Evolutionary conservation across 2,113 vertebrate genomes (phyloP), one percentile per base, ranked within the genome.

Genomic region (Tretioscincus oriximinensis): DNA sequence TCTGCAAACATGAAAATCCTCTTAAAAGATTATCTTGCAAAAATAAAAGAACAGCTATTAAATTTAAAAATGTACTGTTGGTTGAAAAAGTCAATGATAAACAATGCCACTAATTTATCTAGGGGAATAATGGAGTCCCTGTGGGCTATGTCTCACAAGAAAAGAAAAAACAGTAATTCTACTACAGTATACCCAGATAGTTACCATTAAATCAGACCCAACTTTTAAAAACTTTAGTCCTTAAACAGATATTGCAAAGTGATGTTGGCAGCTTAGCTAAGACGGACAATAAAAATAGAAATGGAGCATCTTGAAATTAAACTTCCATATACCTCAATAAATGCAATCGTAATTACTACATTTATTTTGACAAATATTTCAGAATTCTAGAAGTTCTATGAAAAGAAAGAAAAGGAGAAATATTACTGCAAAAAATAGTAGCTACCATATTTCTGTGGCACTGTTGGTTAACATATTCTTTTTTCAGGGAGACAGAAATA

Each of bases 21-120:
- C 78, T 88, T 86, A 85, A 84, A 82, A 82, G 22, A 66, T 82
- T 77, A 81, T 73, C 61, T 75, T 73, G 24, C 16, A 84, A 83
- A 77, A 65, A 29, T 49, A 64, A 68, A 81, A 63, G 22, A 77
- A 80, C 0, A 63, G 28, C 49, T 81, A 79, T 68, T 75, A 63
- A 9, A 79, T 76, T 80, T 74, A 58, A 60, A 74, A 77, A 4
- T 20, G 11, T 70, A 82, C 29, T 79, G 77, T 5, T 26, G 5
- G 9, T 45, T 61, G 63, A 66, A 74, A 47, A 89, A 89, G 68
- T 7, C 2, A 75, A 72, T 74, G 14, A 74, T 67, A 85, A 86
- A 73, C 10, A 76, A 47, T n/a, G 70, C 7, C 47, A 69, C 9
- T 29, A 63, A 78, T 71, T 78, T 78, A 80, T 69, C 75, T 28